A percentile compares a stretch with the other conserved stretches of the same genome.
These are phyloP conservation scores for Volucella zonaria DNA, from an alignment of 2,888 invertebrate species.

Conservation along the genomic window DNA sequence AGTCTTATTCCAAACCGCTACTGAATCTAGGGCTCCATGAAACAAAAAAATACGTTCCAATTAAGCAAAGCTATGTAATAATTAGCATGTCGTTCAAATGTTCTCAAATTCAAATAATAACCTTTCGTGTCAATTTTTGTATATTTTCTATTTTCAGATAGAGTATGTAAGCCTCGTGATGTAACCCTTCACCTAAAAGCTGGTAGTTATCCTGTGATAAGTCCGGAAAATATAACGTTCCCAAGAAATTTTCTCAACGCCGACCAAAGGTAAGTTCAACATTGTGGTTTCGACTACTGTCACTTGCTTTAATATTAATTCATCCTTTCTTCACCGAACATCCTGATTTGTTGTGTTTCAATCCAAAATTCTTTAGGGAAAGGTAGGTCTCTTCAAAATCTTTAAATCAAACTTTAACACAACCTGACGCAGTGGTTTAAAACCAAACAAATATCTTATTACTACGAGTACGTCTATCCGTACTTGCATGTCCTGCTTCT, in stretches of 20 bases:
- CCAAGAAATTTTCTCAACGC: conserved; percentile 86
- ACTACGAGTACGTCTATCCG: background rate
- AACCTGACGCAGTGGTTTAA: conserved; percentile 13
- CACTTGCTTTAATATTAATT: background rate
- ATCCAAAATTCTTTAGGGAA: background rate
- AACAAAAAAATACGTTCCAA: background rate
- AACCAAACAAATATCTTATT: conserved; percentile 42
- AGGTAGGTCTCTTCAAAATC: conserved; percentile 31
- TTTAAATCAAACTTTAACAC: conserved; percentile 59
- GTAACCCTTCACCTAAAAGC: conserved; percentile 89
- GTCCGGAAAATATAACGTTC: conserved; percentile 90
- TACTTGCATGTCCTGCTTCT: conserved; percentile 11
- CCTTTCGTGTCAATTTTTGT: background rate
- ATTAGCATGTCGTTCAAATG: too few species aligned
- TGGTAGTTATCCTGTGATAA: conserved; percentile 92
- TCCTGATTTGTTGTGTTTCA: background rate
- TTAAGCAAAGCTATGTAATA: background rate
- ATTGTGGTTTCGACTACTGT: background rate
- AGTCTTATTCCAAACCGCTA: too few species aligned
- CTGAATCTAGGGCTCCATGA: too few species aligned
- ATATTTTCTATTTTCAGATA: conserved; percentile 80
- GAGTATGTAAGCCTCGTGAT: conserved; percentile 85
- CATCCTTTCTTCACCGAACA: background rate
- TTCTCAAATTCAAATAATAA: too few species aligned
- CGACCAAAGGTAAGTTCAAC: conserved; percentile 79